Percentiles rank a stretch among this genome's conserved stretches.
These are phyloP conservation scores for Wiebesia pumilae DNA, from an alignment of 1,140 invertebrate species.

Conservation along the genomic window DNA sequence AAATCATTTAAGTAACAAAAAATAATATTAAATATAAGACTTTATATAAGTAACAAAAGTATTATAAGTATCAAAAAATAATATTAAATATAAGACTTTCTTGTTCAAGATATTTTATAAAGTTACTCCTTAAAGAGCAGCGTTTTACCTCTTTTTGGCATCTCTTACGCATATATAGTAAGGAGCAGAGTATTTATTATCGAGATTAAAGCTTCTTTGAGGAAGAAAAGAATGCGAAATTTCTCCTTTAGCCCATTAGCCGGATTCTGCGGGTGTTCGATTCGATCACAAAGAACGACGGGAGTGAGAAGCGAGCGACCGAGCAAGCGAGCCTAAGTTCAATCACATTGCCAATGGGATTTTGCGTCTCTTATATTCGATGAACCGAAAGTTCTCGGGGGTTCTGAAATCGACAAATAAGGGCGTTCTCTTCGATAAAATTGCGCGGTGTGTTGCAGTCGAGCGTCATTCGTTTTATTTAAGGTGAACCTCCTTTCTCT, in stretches of 20 bases:
- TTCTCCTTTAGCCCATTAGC: conserved; percentile 52
- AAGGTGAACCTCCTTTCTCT: background rate
- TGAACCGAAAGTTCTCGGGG: conserved; percentile 39
- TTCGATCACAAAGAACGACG: conserved; percentile 48
- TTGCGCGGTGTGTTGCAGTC: conserved; percentile 7
- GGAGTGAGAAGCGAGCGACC: background rate
- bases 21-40: too few relatives aligned
- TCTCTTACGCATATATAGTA: background rate
- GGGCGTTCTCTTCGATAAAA: conserved; percentile 32
- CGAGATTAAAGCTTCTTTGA: conserved; percentile 46
- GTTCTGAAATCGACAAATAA: conserved; percentile 52
- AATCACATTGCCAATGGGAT: conserved; percentile 51
- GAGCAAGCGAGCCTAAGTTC: conserved; percentile 39
- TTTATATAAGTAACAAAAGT: too few relatives aligned
- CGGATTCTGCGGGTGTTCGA: conserved; percentile 51
- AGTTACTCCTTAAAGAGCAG: background rate
- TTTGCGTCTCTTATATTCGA: conserved; percentile 31
- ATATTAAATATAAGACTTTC: too few relatives aligned
- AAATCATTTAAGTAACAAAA: too few relatives aligned
- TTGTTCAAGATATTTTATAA: conserved; percentile 1
- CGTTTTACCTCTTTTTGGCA: background rate
- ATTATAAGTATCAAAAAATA: too few relatives aligned
- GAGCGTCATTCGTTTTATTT: conserved; percentile 19
- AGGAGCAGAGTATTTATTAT: conserved; percentile 39
- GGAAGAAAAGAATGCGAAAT: conserved; percentile 51